Evolutionary conservation across 92 coral and sea anemone genomes (phyloP).

Genomic region (Micromussa lordhowensis): DNA sequence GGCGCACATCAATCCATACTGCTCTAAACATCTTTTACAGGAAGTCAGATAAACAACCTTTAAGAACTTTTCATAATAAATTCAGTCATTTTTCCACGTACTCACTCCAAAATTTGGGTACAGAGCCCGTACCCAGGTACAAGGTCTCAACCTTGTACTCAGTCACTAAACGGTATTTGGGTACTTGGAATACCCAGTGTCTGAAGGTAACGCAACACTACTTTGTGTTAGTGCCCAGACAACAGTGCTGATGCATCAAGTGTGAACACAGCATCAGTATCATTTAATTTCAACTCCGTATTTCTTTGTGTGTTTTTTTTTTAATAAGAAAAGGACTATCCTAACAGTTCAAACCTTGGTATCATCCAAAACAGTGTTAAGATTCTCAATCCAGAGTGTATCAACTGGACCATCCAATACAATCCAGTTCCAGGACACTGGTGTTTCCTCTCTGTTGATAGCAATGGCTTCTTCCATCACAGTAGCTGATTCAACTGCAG

Average conservation of each 20-base stretch:
- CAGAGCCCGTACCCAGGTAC: too few relatives aligned
- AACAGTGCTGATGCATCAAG: too few relatives aligned
- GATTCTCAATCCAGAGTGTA: constrained; percentile 94
- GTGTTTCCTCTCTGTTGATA: constrained; percentile 51
- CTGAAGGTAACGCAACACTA: too few relatives aligned
- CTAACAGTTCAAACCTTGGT: constrained; percentile 71
- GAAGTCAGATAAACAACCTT: not conserved
- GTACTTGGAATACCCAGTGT: too few relatives aligned
- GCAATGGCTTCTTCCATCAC: constrained; percentile 61
- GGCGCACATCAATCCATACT: not conserved
- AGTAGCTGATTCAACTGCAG: constrained; percentile 66
- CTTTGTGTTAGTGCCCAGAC: too few relatives aligned
- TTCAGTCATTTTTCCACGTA: not conserved
- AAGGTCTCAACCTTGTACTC: too few relatives aligned
- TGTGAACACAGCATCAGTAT: too few relatives aligned
- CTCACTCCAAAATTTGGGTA: too few relatives aligned
- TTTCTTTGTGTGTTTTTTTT: not conserved
- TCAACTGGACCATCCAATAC: constrained; percentile 99
- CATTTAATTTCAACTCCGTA: too few relatives aligned
- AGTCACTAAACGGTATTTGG: too few relatives aligned
- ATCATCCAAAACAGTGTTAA: constrained; percentile 94
- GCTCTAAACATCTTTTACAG: not conserved
- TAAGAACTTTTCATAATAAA: not conserved
- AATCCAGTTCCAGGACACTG: constrained; percentile 87
- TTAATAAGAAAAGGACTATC: not conserved